Percentiles rank a stretch among this genome's conserved stretches.
Evolutionary conservation across 1,140 invertebrate genomes (phyloP).

Genomic region (Gonioctena quinquepunctata): DNA sequence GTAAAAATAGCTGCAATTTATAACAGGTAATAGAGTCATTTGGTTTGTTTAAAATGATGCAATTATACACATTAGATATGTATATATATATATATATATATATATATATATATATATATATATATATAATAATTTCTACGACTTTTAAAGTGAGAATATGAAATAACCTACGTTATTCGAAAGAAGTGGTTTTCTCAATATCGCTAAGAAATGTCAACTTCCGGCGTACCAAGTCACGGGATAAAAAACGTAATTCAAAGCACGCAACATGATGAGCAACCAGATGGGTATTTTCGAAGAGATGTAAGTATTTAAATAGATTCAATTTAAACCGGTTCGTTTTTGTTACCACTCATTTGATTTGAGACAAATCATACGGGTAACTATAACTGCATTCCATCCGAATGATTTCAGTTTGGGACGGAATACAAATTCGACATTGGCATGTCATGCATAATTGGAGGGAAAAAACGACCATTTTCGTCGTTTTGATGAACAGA

Average conservation of each 20-base stretch:
- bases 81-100: too few species aligned
- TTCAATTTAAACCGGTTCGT: constrained; percentile 33
- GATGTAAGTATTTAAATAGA: constrained; percentile 28
- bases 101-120: too few species aligned
- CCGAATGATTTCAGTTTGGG: constrained; percentile 9
- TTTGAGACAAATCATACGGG: constrained; percentile 31
- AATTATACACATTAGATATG: too few species aligned
- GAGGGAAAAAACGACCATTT: neutral
- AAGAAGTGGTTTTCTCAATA: too few species aligned
- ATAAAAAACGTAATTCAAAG: neutral
- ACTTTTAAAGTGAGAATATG: too few species aligned
- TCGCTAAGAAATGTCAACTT: too few species aligned
- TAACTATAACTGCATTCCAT: constrained; percentile 28
- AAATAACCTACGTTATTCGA: too few species aligned
- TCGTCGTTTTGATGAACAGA: neutral
- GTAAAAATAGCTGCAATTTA: too few species aligned
- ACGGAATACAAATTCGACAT: constrained; percentile 16
- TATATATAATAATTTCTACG: too few species aligned
- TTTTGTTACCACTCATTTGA: constrained; percentile 24
- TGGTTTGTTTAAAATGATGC: too few species aligned
- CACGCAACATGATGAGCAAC: constrained; percentile 26
- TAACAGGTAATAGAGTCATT: too few species aligned
- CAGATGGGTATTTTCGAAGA: constrained; percentile 28
- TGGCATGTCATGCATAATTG: neutral
- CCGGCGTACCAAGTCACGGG: too few species aligned